Evolutionary conservation across 2,113 vertebrate genomes (phyloP).

Genomic region (Spheniscus mendiculus): DNA sequence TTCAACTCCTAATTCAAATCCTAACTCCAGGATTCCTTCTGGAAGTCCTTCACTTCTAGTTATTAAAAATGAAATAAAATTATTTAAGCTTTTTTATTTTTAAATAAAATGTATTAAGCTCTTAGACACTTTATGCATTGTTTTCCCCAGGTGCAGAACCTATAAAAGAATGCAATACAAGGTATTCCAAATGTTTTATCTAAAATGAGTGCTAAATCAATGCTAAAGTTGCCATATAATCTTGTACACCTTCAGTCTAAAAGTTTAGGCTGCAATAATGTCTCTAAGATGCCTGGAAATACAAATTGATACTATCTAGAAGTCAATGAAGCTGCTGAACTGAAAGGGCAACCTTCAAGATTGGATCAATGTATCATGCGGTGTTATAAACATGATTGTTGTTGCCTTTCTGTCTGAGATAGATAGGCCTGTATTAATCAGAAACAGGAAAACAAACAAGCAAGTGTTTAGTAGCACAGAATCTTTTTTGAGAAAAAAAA

Average conservation of each 20-base stretch:
- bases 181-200: background rate
- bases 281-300: slow-evolving; percentile 12
- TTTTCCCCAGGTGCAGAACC: background rate
- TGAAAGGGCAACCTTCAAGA: slow-evolving; percentile 43
- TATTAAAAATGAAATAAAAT: background rate
- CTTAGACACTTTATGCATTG: background rate
- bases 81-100: background rate
- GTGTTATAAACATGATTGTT: background rate
- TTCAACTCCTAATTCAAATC: background rate
- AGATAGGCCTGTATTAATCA: background rate
- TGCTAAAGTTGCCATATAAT: background rate
- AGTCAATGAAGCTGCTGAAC: slow-evolving; percentile 57
- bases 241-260: background rate
- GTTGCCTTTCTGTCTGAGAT: background rate
- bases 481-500: background rate
- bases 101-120: too few relatives aligned
- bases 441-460: background rate
- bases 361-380: background rate
- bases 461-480: background rate
- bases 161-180: background rate
- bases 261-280: background rate
- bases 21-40: background rate
- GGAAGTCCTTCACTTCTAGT: background rate
- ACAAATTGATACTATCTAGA: slow-evolving; percentile 21
- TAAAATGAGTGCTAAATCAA: background rate